These are phyloP conservation scores for Podabrus alpinus DNA, from an alignment of 2,888 invertebrate genomes.

Conservation along the genomic window DNA sequence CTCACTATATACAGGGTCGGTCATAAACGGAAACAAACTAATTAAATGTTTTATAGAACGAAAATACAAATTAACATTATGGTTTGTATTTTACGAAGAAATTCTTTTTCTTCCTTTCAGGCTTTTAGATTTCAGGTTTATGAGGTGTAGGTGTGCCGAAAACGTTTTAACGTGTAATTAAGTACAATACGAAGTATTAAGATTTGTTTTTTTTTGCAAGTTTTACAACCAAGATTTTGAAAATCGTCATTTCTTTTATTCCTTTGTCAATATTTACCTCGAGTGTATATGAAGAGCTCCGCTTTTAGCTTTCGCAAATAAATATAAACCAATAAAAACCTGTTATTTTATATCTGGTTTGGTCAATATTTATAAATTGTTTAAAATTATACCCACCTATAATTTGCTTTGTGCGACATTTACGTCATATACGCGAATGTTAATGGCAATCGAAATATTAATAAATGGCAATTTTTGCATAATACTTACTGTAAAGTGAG, in stretches of 20 bases:
- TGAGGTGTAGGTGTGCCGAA: neutral
- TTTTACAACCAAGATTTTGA: neutral
- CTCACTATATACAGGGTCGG: too few species aligned
- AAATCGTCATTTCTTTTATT: neutral
- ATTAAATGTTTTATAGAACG: too few species aligned
- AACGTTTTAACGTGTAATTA: neutral
- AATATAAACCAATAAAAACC: neutral
- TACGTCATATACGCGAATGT: neutral
- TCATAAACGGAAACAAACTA: too few species aligned
- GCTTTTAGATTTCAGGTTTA: neutral
- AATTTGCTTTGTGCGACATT: neutral
- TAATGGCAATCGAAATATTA: neutral
- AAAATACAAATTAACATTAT: too few species aligned
- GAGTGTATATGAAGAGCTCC: neutral
- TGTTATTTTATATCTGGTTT: neutral
- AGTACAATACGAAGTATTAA: neutral
- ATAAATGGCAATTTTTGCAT: neutral
- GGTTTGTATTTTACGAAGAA: neutral
- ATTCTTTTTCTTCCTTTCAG: neutral
- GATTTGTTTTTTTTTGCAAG: neutral
- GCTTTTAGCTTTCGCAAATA: neutral
- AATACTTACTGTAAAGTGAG: neutral
- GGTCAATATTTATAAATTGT: neutral
- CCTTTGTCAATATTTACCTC: neutral
- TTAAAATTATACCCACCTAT: neutral